phyloP scores from a whole-genome alignment of 2,113 vertebrate genomes.

The Nesoenas mayeri region DNA sequence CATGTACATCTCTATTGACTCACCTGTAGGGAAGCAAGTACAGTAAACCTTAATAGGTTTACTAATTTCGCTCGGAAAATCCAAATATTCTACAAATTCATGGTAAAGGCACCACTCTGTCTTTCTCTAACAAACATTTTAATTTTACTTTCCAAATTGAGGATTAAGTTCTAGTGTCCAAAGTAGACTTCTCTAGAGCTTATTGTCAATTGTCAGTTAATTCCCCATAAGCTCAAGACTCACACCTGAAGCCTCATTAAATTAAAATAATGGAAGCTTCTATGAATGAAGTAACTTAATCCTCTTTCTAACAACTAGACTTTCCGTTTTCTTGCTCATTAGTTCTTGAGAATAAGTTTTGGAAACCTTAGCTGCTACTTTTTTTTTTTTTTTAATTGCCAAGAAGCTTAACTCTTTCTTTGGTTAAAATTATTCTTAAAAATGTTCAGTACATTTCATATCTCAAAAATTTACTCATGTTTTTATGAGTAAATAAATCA shows the following conservation, averaged over 20 bases:
- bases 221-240: neutral
- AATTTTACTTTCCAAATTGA: neutral
- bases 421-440: neutral
- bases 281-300: neutral
- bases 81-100: neutral
- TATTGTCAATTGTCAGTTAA: neutral
- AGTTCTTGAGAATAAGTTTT: neutral
- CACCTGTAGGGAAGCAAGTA: neutral
- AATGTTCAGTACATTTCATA: neutral
- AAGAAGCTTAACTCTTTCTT: neutral
- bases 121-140: neutral
- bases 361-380: neutral
- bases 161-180: neutral
- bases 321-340: neutral
- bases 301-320: neutral
- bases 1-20: neutral
- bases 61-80: neutral
- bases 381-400: neutral
- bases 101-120: neutral
- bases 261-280: neutral
- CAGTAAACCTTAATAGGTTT: neutral
- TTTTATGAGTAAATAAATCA: neutral
- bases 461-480: neutral
- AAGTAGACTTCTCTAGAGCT: neutral
- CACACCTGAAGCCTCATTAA: neutral